Evolutionary conservation across 2,113 vertebrate genomes (phyloP).

Genomic region (Anolis carolinensis): DNA sequence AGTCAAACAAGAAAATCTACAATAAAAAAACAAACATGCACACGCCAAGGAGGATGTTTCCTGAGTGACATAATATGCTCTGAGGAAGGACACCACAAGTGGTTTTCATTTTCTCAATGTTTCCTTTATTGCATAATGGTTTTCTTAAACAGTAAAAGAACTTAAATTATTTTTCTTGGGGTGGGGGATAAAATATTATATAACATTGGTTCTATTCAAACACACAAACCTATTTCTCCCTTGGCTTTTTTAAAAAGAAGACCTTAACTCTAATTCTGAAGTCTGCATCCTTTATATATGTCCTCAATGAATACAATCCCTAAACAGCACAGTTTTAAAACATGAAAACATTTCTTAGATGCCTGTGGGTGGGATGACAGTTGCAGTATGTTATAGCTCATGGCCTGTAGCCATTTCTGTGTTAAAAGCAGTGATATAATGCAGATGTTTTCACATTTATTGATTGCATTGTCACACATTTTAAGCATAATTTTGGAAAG

Average conservation of each 20-base stretch:
- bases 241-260: not conserved
- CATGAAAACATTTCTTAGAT: not conserved
- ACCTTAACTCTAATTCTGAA: not conserved
- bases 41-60: constrained; percentile 25
- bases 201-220: constrained; percentile 17
- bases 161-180: constrained; percentile 1
- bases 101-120: constrained; percentile 42
- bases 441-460: not conserved
- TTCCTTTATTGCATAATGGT: not conserved
- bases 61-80: constrained; percentile 26
- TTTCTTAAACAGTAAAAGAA: constrained; percentile 19
- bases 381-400: too few species aligned
- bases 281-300: not conserved
- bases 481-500: not conserved
- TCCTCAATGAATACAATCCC: not conserved
- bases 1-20: constrained; percentile 27
- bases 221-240: not conserved
- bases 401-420: not conserved
- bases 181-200: not conserved
- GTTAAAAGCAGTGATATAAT: not conserved
- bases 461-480: not conserved
- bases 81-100: constrained; percentile 37
- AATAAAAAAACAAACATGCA: constrained; percentile 24
- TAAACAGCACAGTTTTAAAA: not conserved
- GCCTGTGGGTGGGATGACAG: not conserved